Percentiles rank a stretch among this genome's conserved stretches.
phyloP scores from a whole-genome alignment of 2,888 invertebrate species.

The Callyntrura guangdongensis region DNA sequence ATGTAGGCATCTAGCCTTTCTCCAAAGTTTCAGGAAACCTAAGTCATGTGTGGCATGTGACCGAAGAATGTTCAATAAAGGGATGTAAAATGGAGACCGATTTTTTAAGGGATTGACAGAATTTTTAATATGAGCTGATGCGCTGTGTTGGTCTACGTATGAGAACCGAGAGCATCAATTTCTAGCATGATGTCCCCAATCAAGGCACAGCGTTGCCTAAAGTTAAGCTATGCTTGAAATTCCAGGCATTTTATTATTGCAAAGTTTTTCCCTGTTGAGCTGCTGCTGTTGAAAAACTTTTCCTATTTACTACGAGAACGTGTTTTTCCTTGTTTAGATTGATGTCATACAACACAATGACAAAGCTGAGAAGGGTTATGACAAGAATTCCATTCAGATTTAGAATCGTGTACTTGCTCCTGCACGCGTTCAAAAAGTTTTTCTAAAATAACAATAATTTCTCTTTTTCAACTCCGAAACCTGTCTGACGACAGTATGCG shows the following conservation, averaged over 20 bases:
- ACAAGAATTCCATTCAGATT: conserved; percentile 14
- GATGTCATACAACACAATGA: not conserved
- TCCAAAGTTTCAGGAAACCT: conserved; percentile 30
- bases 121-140: conserved; percentile 5
- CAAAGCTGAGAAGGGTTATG: not conserved
- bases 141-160: not conserved
- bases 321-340: not conserved
- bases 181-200: not conserved
- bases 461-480: not conserved
- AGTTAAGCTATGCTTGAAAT: conserved; percentile 48
- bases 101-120: conserved; percentile 46
- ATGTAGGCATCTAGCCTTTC: conserved; percentile 21
- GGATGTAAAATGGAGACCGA: conserved; percentile 23
- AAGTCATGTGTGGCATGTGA: conserved; percentile 66
- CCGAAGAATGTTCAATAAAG: conserved; percentile 77
- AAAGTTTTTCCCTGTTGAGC: not conserved
- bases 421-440: not conserved
- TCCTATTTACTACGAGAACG: not conserved
- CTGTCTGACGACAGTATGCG: not conserved
- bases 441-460: conserved; percentile 29
- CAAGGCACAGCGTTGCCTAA: not conserved
- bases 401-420: no score
- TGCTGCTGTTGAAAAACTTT: conserved; percentile 15
- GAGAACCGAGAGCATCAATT: not conserved
- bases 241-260: conserved; percentile 64